A percentile compares a stretch with the other conserved stretches of the same genome.
Conservation (phyloP, 2,888 invertebrate genomes). For the Graphium colonna region DNA sequence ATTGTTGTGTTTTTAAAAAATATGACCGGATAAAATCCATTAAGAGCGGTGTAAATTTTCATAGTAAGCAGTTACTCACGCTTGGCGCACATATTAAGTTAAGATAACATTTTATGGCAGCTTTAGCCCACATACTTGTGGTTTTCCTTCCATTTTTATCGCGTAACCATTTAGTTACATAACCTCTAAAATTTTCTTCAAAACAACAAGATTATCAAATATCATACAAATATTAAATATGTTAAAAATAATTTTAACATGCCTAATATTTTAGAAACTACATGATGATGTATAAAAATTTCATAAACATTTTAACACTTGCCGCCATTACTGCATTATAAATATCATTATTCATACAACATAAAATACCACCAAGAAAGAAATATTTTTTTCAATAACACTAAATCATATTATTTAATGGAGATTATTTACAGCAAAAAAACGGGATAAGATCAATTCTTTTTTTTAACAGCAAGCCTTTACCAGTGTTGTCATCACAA, state of each 20-base stretch:
- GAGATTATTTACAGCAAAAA: neutral
- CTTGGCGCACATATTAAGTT: conserved; percentile 41
- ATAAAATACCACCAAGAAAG: neutral
- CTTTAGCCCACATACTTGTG: conserved; percentile 51
- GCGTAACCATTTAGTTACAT: neutral
- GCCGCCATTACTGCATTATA: neutral
- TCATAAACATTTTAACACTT: neutral
- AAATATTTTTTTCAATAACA: neutral
- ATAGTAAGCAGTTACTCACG: conserved; percentile 29
- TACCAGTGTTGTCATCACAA: neutral
- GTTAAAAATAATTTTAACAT: no score
- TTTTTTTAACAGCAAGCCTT: no score
- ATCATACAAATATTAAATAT: no score
- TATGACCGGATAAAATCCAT: conserved; percentile 29
- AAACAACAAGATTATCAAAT: neutral
- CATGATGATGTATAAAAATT: no score
- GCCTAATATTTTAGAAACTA: no score
- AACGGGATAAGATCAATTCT: no score
- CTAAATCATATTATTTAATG: neutral
- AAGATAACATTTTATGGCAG: conserved; percentile 57
- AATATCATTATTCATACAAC: neutral
- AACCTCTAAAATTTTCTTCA: neutral
- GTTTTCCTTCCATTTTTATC: conserved; percentile 30
- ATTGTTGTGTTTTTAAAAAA: conserved; percentile 19
- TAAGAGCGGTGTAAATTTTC: conserved; percentile 27